Evolutionary conservation across 1,140 invertebrate species (phyloP).

Genomic region (Lepidotrigona ventralis): DNA sequence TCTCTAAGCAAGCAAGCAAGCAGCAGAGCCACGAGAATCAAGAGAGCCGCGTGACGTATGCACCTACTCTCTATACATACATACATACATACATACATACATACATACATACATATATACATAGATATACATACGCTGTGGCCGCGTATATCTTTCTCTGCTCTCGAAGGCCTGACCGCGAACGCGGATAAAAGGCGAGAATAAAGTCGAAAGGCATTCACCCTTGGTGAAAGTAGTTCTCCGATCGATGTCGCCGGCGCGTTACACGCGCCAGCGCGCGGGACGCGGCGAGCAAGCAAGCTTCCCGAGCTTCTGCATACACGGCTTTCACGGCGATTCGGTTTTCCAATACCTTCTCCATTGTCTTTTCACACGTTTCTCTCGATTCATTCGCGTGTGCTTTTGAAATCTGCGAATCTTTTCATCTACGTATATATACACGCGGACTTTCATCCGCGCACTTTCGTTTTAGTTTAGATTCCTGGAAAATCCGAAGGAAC

Average conservation of each 20-base stretch:
- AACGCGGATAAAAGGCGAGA: conserved; percentile 64
- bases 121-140: neutral
- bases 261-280: conserved; percentile 31
- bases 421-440: too few relatives aligned
- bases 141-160: conserved; percentile 38
- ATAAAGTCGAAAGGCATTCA: conserved; percentile 70
- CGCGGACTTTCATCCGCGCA: too few relatives aligned
- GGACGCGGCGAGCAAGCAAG: neutral
- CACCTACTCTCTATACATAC: conserved; percentile 33
- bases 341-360: neutral
- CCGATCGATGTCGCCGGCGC: conserved; percentile 61
- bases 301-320: conserved; percentile 25
- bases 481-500: too few relatives aligned
- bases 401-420: too few relatives aligned
- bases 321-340: conserved; percentile 10
- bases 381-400: neutral
- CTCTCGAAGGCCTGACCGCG: conserved; percentile 46
- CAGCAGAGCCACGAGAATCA: conserved; percentile 31
- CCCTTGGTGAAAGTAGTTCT: conserved; percentile 72
- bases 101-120: neutral
- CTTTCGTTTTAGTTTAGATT: too few relatives aligned
- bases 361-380: neutral
- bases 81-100: too few relatives aligned
- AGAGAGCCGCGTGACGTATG: conserved; percentile 53
- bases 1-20: conserved; percentile 39